Conservation (phyloP, 1,140 invertebrate species). For the Plutomurus gul region DNA sequence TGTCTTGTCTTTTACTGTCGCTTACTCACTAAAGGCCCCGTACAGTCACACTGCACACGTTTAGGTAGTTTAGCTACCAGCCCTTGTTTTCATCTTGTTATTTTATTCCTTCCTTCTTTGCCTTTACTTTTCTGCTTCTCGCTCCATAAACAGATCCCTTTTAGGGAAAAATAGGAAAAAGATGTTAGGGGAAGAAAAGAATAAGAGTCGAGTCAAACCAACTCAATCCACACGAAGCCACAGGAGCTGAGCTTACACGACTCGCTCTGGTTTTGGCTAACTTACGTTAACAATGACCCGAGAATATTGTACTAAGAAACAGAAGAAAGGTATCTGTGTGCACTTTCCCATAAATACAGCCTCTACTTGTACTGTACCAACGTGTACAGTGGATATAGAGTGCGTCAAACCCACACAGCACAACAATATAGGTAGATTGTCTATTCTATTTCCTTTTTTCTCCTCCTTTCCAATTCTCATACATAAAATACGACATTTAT, state of each 20-base stretch:
- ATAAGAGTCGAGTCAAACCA: background rate
- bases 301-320: too few species aligned
- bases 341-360: too few species aligned
- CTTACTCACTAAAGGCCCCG: too few species aligned
- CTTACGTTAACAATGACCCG: background rate
- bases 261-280: background rate
- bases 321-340: conserved; percentile 1
- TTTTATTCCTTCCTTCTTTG: conserved; percentile 10
- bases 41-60: too few species aligned
- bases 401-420: too few species aligned
- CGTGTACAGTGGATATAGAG: too few species aligned
- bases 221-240: background rate
- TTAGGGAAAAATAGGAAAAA: background rate
- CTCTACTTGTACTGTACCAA: too few species aligned
- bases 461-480: conserved; percentile 32
- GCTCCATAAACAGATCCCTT: conserved; percentile 35
- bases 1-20: too few species aligned
- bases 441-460: background rate
- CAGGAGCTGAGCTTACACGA: background rate
- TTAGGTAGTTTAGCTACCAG: too few species aligned
- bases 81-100: conserved; percentile 30
- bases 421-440: background rate
- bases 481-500: conserved; percentile 29
- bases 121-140: conserved; percentile 19
- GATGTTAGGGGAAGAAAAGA: conserved; percentile 16